Percentiles rank a stretch among this genome's conserved stretches.
Evolutionary conservation across 2,888 invertebrate genomes (phyloP).

Genomic region (Trissonchulus latispiculum): DNA sequence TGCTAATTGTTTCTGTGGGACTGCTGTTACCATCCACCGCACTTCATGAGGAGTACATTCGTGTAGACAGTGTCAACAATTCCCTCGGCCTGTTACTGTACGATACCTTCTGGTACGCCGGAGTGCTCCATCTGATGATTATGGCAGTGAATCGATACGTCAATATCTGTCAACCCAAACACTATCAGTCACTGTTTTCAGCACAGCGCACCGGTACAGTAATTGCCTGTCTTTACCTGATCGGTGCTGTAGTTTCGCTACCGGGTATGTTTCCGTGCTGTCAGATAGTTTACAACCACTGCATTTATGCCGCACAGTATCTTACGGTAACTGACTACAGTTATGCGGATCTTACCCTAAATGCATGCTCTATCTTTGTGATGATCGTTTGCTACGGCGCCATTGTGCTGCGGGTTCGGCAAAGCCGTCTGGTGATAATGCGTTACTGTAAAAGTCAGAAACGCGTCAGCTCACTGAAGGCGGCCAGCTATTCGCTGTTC

Average conservation of each 20-base stretch:
- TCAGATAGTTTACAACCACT: slow-evolving; percentile 17
- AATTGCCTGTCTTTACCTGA: background rate
- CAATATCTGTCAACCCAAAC: slow-evolving; percentile 22
- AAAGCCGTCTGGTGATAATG: slow-evolving; percentile 18
- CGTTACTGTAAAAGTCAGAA: slow-evolving; percentile 16
- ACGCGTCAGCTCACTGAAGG: background rate
- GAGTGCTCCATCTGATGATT: slow-evolving; percentile 23
- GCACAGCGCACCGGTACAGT: background rate
- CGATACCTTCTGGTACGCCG: slow-evolving; percentile 24
- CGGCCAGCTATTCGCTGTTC: background rate
- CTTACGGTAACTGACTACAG: slow-evolving; percentile 16
- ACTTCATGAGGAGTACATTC: slow-evolving; percentile 30
- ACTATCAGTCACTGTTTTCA: slow-evolving; percentile 9
- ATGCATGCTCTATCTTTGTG: slow-evolving; percentile 8
- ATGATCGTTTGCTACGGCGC: slow-evolving; percentile 23
- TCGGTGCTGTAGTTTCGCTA: slow-evolving; percentile 12
- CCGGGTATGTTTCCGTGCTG: slow-evolving; percentile 23
- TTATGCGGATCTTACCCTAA: slow-evolving; percentile 20
- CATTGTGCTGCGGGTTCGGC: slow-evolving; percentile 20
- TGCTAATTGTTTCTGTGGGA: slow-evolving; percentile 35
- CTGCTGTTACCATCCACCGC: slow-evolving; percentile 38
- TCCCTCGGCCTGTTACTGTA: slow-evolving; percentile 22
- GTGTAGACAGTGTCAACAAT: background rate
- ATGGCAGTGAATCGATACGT: slow-evolving; percentile 25
- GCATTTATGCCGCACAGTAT: slow-evolving; percentile 20